Percentiles rank a stretch among this genome's conserved stretches.
Conservation (phyloP, 1,140 invertebrate genomes). For the Melipona quadrifasciata region DNA sequence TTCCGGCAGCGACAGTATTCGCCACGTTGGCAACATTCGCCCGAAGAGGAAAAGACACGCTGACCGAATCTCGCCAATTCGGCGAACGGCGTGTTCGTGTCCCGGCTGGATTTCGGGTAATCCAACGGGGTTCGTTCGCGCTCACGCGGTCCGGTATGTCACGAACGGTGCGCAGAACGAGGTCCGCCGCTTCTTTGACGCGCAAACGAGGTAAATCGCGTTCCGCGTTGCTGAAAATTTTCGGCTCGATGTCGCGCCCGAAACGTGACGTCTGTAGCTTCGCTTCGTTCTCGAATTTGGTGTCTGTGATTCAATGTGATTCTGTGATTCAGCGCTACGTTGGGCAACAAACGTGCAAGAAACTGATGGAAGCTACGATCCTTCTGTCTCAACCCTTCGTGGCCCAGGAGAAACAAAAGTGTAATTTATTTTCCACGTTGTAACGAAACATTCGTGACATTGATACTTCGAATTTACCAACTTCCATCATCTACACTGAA, state of each 20-base stretch:
- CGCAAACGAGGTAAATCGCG: not conserved
- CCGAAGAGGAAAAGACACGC: not conserved
- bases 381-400: no score
- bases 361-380: no score
- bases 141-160: not conserved
- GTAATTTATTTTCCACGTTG: no score
- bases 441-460: no score
- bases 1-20: not conserved
- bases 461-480: no score
- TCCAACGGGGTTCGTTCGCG: not conserved
- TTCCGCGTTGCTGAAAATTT: not conserved
- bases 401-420: no score
- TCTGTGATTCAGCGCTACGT: no score
- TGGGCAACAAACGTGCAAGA: no score
- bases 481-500: no score
- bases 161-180: not conserved
- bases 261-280: not conserved
- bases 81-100: not conserved
- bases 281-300: no score
- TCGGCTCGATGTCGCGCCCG: not conserved
- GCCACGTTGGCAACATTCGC: no score
- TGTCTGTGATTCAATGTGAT: no score
- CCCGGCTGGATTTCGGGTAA: not conserved
- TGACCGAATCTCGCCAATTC: not conserved
- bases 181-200: not conserved